Evolutionary conservation across 2,888 invertebrate genomes (phyloP), one percentile per base, ranked within the genome.

Genomic region (Hydriomena furcata): DNA sequence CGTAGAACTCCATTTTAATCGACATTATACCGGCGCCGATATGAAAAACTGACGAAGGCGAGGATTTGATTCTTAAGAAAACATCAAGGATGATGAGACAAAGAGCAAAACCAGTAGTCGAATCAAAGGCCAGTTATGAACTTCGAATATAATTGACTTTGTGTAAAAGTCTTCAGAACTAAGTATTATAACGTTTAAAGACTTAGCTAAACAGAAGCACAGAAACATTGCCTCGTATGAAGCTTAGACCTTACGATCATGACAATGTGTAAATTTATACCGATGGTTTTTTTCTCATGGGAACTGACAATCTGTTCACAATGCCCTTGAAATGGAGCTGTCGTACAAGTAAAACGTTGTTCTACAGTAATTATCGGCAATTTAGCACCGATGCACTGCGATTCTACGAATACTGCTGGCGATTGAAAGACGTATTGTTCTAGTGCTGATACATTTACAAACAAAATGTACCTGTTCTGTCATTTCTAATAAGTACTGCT

Each of bases 291-390:
- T 43, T 40, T 38, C 32, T 43, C 32, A 61, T 66, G 67, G 54
- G 68, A 68, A 64, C 58, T 49, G 50, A 30, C 47, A 52, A 32
- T 37, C 23, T 52, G 34, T 52, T 43, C 38, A 63, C 52, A 63
- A 58, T 63, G 63, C 51, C 71, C 73, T 68, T 70, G 66, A 55
- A 65, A 44, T 40, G 53, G 60, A 63, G 54, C 58, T 58, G n/a
- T 55, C 45, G 46, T 38, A 20, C 42, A 30, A 46, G 23, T 12
- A 42, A 13, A 44, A 48, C 55, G 60, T 61, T 58, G 66, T 31
- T 49, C 42, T 43, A 51, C n/a, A 13, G 24, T 30, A 60, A 61
- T 64, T 61, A 61, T 61, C 59, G 55, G 49, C 17, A 47, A 47
- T 52, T 61, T 58, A 56, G 50, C 45, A 45, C 52, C 34, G 42